Evolutionary conservation across 2,113 vertebrate genomes (phyloP), one percentile per base, ranked within the genome.

Genomic region (Suncus etruscus): DNA sequence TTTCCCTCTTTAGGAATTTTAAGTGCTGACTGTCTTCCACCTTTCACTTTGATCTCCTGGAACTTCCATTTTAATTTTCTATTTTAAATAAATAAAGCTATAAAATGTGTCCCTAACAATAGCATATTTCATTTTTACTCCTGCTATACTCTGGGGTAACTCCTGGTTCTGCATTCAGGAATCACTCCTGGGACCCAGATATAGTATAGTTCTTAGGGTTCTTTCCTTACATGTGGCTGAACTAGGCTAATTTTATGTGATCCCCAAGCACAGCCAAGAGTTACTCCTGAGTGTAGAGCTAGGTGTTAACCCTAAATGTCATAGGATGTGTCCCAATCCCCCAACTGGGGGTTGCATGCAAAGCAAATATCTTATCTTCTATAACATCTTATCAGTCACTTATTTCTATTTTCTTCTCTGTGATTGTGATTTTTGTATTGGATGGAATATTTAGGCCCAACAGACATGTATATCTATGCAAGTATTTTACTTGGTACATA

Each of bases 361-460:
- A 54, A 16, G 11, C 54, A 54, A 54, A 54, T 14, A 14, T 11
- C 54, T 16, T 54, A 54, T 16, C 54, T 54, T 4, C 54, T 54
- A 3, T 54, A 14, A 12, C 18, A 54, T 54, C 8, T 12, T 16
- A 15, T 16, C 54, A 54, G 54, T 14, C 18, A 3, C 39, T 39
- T 39, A 3, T 83, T 95, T 80, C 77, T 72, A 3, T 82, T 93
- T 89, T 87, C 48, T 39, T 84, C 27, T 84, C 27, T 70, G 25
- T 63, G 20, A 48, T 8, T 58, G 25, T 25, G 63, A 0, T 54
- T 48, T 75, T 47, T 89, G 1, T 89, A 15, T 84, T 79, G 83
- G 68, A 48, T 45, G 3, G 11, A 77, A 50, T 87, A 32, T 50
- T 10, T 48, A 77, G 74, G 11, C 10, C 61, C 45, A 48, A 74